Evolutionary conservation across 2,888 invertebrate genomes (phyloP), one percentile per base, ranked within the genome.

Genomic region (Dastarcus helophoroides): DNA sequence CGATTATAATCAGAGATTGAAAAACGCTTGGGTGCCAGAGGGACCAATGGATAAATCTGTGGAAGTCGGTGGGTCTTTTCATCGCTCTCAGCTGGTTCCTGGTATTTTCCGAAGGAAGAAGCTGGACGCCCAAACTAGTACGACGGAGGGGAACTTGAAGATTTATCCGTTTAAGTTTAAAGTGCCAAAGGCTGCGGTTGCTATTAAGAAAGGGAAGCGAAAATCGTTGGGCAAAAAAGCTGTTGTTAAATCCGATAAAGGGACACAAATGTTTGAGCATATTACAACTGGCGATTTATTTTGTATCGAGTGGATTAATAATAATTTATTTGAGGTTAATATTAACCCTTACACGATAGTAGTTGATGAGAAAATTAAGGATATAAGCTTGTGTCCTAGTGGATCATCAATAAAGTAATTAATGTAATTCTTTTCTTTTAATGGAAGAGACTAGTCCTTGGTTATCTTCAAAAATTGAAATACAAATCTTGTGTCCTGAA

Each of bases 231-330:
- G 8, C n/a, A 19, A 19, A 7, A 8, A 19, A 19, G 19, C 33
- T 33, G 12, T 22, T 26, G 4, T 4, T 23, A 15, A 14, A 16
- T 16, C 10, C 8, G 35, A 34, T 11, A 36, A 36, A 14, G 35
- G 36, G 8, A 49, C 48, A 6, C 52, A 53, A 38, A 51, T 49
- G 47, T 48, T 43, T 23, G 51, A 54, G 26, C 45, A 53, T 23
- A 41, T 53, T 15, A 50, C 52, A 4, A 35, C 39, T 23, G 47
- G 47, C 17, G 52, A 53, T 31, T 37, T 55, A 17, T 47, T 48
- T 19, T 51, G 51, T 29, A 35, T 52, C 32, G 48, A 54, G 14
- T 53, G 53, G 54, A 46, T 54, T 14, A 42, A 53, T 29, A 50
- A 44, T 13, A 43, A 54, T 36, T 40, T 55, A 22, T 55, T 53